Percentiles rank a stretch among this genome's conserved stretches.
These are phyloP conservation scores for Polydrusus cervinus DNA, from an alignment of 2,888 invertebrate genomes.

Conservation along the genomic window DNA sequence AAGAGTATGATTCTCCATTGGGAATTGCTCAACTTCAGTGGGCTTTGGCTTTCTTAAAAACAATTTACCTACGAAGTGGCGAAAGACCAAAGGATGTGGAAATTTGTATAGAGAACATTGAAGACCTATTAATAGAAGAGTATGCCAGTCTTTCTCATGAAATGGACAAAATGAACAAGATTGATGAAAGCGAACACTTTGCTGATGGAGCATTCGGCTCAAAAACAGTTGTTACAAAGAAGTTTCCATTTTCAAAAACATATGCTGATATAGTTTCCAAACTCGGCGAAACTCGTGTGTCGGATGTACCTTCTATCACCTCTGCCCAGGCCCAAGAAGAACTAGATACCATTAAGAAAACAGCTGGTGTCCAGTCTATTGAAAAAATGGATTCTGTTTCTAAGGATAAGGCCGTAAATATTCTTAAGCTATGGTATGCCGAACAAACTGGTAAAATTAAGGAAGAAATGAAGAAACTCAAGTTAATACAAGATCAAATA, in stretches of 20 bases:
- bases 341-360: conserved; percentile 60
- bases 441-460: conserved; percentile 67
- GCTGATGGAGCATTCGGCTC: conserved; percentile 57
- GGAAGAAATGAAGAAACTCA: conserved; percentile 65
- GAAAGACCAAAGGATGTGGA: conserved; percentile 68
- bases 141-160: conserved; percentile 65
- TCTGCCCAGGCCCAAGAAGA: conserved; percentile 59
- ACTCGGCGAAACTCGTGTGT: conserved; percentile 28
- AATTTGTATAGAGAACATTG: conserved; percentile 67
- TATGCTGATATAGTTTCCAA: conserved; percentile 64
- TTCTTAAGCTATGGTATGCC: conserved; percentile 64
- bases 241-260: conserved; percentile 66
- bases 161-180: conserved; percentile 48
- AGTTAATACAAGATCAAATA: conserved; percentile 66
- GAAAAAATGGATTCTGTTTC: conserved; percentile 61
- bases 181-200: conserved; percentile 57
- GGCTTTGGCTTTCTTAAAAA: conserved; percentile 69
- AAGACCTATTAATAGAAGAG: conserved; percentile 67
- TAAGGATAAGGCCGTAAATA: conserved; percentile 62
- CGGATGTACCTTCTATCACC: conserved; percentile 53
- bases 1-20: conserved; percentile 58
- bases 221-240: conserved; percentile 54
- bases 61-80: conserved; percentile 65
- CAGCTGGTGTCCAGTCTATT: conserved; percentile 61
- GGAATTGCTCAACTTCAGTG: conserved; percentile 71